Evolutionary conservation across 2,888 invertebrate genomes (phyloP).

Genomic region (Gymnoscelis rufifasciata): DNA sequence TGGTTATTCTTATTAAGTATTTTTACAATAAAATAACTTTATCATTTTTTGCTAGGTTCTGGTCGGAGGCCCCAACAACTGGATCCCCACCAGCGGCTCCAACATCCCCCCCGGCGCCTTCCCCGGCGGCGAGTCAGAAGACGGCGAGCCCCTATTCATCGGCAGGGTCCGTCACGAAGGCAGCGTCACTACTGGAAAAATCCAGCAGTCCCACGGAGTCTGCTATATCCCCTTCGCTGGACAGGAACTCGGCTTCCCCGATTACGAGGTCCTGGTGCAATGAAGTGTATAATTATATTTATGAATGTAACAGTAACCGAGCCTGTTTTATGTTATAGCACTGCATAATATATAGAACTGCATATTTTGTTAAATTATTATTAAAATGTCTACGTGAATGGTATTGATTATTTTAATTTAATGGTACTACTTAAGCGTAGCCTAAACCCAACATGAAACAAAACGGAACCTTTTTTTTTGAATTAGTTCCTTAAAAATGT

Average conservation of each 20-base stretch:
- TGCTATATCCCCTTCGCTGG: slow-evolving; percentile 92
- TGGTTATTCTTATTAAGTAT: no score
- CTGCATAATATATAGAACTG: slow-evolving; percentile 41
- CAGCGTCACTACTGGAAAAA: slow-evolving; percentile 87
- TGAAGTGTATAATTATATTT: slow-evolving; percentile 33
- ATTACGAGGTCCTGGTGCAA: slow-evolving; percentile 86
- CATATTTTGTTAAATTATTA: slow-evolving; percentile 34
- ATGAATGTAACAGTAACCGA: slow-evolving; percentile 28
- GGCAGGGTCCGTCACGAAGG: slow-evolving; percentile 89
- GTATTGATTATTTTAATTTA: slow-evolving; percentile 1
- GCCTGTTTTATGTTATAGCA: slow-evolving; percentile 37
- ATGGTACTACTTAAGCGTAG: background rate
- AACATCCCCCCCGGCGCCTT: slow-evolving; percentile 87
- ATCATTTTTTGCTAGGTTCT: slow-evolving; percentile 63
- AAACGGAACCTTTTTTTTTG: no score
- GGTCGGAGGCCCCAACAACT: slow-evolving; percentile 81
- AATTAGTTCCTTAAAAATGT: no score
- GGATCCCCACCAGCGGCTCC: slow-evolving; percentile 84
- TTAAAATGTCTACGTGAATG: slow-evolving; percentile 21
- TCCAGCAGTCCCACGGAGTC: slow-evolving; percentile 89
- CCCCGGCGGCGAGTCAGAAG: slow-evolving; percentile 84
- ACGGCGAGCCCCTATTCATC: slow-evolving; percentile 88
- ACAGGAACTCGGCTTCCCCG: slow-evolving; percentile 87
- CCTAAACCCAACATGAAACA: no score
- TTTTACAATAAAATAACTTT: no score